Conservation (phyloP, 2,797 vertebrate genomes). For the Enteromius afrohamiltoni region DNA sequence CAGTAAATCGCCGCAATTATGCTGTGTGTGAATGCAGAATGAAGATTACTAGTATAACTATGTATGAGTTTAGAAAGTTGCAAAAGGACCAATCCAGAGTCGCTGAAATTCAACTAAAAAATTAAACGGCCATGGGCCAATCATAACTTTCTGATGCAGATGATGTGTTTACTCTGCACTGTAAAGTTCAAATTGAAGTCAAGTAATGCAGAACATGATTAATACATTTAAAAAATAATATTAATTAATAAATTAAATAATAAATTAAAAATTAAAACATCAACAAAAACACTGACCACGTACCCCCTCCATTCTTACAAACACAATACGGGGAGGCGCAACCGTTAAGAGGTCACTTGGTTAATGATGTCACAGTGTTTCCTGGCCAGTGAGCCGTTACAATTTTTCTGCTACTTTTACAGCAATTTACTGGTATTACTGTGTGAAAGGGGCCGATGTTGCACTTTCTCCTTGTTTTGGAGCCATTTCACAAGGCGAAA, state of each 20-base stretch:
- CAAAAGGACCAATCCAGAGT: neutral
- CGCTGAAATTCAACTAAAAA: too few relatives aligned
- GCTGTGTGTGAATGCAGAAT: neutral
- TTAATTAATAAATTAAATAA: too few relatives aligned
- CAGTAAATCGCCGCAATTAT: neutral
- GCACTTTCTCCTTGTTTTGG: neutral
- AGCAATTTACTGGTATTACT: neutral
- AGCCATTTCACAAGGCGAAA: neutral
- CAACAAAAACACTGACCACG: too few relatives aligned
- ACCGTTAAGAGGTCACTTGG: neutral
- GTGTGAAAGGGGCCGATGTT: neutral
- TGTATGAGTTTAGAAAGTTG: neutral
- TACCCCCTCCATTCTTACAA: neutral
- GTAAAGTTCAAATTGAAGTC: too few relatives aligned
- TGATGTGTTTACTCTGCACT: too few relatives aligned
- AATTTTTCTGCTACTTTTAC: neutral
- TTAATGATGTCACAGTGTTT: neutral
- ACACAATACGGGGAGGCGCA: neutral
- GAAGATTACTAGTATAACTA: neutral
- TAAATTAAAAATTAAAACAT: too few relatives aligned
- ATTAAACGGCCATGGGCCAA: too few relatives aligned
- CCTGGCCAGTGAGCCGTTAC: neutral
- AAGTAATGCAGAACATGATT: too few relatives aligned
- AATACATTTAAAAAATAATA: too few relatives aligned
- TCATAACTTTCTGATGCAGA: too few relatives aligned